Evolutionary conservation across 2,888 invertebrate species (phyloP), one percentile per base, ranked within the genome.

Genomic region (Agelastica alni): DNA sequence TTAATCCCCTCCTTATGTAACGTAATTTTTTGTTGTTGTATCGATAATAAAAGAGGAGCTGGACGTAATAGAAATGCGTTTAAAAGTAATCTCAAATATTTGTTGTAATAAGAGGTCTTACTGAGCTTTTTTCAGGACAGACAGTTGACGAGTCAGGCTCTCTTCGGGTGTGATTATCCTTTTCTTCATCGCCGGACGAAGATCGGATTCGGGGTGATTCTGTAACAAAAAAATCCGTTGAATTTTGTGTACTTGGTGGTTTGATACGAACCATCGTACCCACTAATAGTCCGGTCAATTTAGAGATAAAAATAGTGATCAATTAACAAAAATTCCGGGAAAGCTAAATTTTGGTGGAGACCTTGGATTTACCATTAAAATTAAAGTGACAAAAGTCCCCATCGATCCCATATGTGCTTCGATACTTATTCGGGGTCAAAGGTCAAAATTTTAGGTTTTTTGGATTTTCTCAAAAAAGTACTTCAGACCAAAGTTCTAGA

Each of bases 161-260:
- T 83, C 83, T 71, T 86, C 86, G 58, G 80, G 81, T 1, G 84
- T 80, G 39, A 86, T 80, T 70, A 84, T 86, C 52, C 86, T 80
- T 69, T 86, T 86, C 64, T 84, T 81, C 70, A 85, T 82, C 64
- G 80, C 78, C 60, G 77, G 72, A 46, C 70, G 72, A 9, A 72
- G 48, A 3, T 70, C 70, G 44, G 65, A 63, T 12, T 57, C 62
- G 4, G 61, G 55, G 42, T 70, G 69, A 47, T 70, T 70, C 77
- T 77, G 72, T 4, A 73, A 74, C 59, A 69, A 69, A 59, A 41
- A 39, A 44, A 60, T 56, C 45, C 3, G 3, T 20, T 16, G 7
- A 14, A 14, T 16, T 14, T 13, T 28, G 6, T 28, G 9, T 28
- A 28, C n/a, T 28, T 28, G n/a, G n/a, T n/a, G n/a, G n/a, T n/a